Evolutionary conservation across 2,888 invertebrate species (phyloP).

Genomic region (Aleiodes leptofemur): DNA sequence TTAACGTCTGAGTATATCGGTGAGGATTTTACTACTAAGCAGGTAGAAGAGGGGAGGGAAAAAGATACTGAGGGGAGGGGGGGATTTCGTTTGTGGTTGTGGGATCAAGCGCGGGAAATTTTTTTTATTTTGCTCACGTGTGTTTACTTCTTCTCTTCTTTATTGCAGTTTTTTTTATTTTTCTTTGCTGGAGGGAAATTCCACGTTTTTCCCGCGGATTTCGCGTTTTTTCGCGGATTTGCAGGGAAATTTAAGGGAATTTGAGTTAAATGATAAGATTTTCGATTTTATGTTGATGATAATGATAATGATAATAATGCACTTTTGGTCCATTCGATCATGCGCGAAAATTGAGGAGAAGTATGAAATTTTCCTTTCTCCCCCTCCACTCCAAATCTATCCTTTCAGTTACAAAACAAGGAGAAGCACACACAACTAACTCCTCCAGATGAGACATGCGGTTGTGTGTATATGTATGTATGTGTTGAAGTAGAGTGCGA

Average conservation of each 20-base stretch:
- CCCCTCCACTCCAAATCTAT: conserved; percentile 25
- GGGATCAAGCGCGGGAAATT: conserved; percentile 50
- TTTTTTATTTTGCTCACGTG: conserved; percentile 38
- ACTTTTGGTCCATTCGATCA: conserved; percentile 55
- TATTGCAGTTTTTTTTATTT: neutral
- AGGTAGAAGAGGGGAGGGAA: conserved; percentile 48
- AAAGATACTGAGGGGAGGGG: conserved; percentile 46
- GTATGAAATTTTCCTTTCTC: conserved; percentile 40
- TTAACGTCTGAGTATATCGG: conserved; percentile 52
- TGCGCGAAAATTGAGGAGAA: conserved; percentile 66
- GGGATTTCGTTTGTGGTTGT: conserved; percentile 52
- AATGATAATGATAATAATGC: too few relatives aligned
- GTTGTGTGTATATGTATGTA: conserved; percentile 27
- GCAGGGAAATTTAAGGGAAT: too few relatives aligned
- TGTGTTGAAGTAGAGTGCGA: conserved; percentile 55
- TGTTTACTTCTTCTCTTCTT: conserved; percentile 15
- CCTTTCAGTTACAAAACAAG: conserved; percentile 51
- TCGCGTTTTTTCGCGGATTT: too few relatives aligned
- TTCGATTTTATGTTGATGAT: too few relatives aligned
- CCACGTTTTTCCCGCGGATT: too few relatives aligned
- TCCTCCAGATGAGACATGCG: conserved; percentile 34
- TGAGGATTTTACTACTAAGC: conserved; percentile 53
- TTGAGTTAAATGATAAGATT: too few relatives aligned
- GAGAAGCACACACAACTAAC: conserved; percentile 48
- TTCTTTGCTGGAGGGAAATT: neutral